These are phyloP conservation scores for Drosophila anomalata DNA, from an alignment of 2,888 invertebrate species.

Conservation along the genomic window DNA sequence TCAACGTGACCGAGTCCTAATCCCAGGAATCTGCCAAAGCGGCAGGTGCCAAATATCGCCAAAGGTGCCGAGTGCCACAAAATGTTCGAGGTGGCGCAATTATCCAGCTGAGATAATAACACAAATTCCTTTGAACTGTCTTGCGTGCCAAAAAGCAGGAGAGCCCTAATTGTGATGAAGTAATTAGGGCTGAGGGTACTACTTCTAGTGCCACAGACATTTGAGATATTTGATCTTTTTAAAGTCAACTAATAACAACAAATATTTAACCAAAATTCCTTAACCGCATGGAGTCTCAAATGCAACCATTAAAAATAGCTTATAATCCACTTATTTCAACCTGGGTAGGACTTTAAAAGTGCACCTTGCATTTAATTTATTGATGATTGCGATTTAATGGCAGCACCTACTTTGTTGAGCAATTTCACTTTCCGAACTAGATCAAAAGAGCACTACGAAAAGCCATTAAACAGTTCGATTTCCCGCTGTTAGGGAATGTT, in stretches of 20 bases:
- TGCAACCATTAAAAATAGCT: background rate
- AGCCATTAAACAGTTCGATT: slow-evolving; percentile 10
- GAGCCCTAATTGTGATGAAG: background rate
- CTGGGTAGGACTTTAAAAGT: background rate
- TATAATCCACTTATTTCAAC: background rate
- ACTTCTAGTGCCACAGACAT: background rate
- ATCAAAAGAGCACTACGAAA: slow-evolving; percentile 21
- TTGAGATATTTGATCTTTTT: background rate
- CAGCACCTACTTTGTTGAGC: slow-evolving; percentile 20
- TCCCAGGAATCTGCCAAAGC: slow-evolving; percentile 45
- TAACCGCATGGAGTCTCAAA: background rate
- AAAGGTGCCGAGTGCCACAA: slow-evolving; percentile 19
- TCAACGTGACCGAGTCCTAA: slow-evolving; percentile 50
- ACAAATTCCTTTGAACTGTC: slow-evolving; percentile 21
- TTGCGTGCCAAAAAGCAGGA: background rate
- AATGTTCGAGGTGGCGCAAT: background rate
- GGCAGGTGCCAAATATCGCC: slow-evolving; percentile 38
- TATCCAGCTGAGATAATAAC: background rate
- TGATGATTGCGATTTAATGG: slow-evolving; percentile 29
- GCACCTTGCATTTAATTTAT: background rate
- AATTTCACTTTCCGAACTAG: background rate
- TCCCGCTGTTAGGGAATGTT: slow-evolving; percentile 26
- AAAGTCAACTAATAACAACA: background rate
- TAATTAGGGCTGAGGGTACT: background rate
- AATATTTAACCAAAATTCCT: background rate